Percentiles rank a stretch among this genome's conserved stretches.
These are phyloP conservation scores for Frankliniella fusca DNA, from an alignment of 2,888 invertebrate genomes.

Conservation along the genomic window DNA sequence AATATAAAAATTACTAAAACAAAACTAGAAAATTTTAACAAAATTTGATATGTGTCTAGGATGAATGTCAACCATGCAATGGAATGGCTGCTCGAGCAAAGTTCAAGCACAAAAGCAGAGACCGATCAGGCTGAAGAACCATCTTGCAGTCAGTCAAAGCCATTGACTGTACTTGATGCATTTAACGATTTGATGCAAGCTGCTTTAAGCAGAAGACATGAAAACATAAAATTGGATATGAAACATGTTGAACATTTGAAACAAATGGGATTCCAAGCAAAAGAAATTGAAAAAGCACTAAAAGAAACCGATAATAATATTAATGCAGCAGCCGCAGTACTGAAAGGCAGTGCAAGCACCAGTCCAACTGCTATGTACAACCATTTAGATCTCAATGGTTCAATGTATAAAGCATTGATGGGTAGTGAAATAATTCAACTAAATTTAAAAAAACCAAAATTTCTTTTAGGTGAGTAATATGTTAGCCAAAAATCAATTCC, in stretches of 20 bases:
- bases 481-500: neutral
- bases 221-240: neutral
- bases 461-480: neutral
- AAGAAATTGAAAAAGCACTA: neutral
- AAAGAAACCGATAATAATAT: neutral
- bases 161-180: neutral
- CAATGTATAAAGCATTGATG: neutral
- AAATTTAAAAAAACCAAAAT: neutral
- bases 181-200: neutral
- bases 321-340: neutral
- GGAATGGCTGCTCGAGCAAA: neutral
- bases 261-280: neutral
- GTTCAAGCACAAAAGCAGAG: neutral
- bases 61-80: neutral
- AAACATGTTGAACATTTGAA: neutral
- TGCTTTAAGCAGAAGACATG: constrained; percentile 1
- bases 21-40: neutral
- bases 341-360: too few species aligned
- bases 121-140: neutral
- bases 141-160: neutral
- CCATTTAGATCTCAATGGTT: neutral
- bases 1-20: too few species aligned
- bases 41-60: neutral
- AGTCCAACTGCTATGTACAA: neutral
- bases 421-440: neutral